Percentiles rank a stretch among this genome's conserved stretches.
Evolutionary conservation across 2,113 vertebrate species (phyloP).

Genomic region (Eurypyga helias): DNA sequence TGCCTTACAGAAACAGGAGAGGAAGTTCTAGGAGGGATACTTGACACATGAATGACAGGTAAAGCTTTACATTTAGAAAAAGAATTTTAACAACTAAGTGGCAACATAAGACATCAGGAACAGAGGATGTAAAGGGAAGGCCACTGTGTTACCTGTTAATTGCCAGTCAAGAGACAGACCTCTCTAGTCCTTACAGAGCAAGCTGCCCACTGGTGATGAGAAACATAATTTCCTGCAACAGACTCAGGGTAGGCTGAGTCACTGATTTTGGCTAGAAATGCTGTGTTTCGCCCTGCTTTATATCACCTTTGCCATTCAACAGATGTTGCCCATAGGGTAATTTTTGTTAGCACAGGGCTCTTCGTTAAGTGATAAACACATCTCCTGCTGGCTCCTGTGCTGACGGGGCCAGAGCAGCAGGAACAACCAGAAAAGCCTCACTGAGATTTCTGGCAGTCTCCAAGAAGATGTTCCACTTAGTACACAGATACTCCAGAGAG

Average conservation of each 20-base stretch:
- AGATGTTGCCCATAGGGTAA: neutral
- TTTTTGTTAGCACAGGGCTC: neutral
- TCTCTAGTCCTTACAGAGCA: neutral
- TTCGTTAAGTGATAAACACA: neutral
- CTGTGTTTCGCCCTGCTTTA: neutral
- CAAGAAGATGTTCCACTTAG: neutral
- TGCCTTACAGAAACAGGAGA: neutral
- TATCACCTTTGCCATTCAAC: neutral
- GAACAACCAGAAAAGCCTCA: neutral
- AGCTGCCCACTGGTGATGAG: neutral
- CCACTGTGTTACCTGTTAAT: neutral
- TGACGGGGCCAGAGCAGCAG: neutral
- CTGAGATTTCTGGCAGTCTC: neutral
- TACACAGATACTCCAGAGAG: neutral
- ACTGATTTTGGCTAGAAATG: neutral
- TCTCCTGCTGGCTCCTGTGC: neutral
- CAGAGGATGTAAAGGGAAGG: neutral
- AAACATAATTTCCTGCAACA: neutral
- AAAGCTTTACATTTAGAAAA: neutral
- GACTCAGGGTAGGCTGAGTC: neutral
- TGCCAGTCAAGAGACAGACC: neutral
- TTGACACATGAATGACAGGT: neutral
- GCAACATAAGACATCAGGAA: neutral
- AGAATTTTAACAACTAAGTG: neutral
- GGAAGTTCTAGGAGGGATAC: neutral